Conservation (phyloP, 1,140 invertebrate genomes). For the Pseudobourletiella spinata region DNA sequence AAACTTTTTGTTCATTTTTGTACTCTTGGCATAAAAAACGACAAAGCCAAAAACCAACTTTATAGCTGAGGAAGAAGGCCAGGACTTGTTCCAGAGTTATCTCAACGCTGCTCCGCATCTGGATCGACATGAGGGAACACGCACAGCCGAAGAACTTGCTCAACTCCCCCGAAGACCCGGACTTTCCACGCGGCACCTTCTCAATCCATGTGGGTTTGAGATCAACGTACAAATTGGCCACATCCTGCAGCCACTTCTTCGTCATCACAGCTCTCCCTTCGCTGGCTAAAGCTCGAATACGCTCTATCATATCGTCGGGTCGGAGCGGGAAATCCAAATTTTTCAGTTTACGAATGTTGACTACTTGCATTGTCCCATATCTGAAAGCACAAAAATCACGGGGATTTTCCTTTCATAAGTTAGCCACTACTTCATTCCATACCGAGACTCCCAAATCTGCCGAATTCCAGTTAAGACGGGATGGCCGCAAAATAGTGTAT, state of each 20-base stretch:
- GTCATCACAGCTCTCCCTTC: no score
- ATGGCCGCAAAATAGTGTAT: slow-evolving; percentile 60
- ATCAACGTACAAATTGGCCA: slow-evolving; percentile 61
- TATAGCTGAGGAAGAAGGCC: slow-evolving; percentile 55
- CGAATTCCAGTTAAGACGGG: slow-evolving; percentile 55
- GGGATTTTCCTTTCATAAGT: slow-evolving; percentile 38
- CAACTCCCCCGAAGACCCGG: slow-evolving; percentile 49
- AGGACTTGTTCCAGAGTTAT: slow-evolving; percentile 67
- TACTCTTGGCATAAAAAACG: background rate
- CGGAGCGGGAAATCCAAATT: no score
- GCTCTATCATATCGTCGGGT: no score
- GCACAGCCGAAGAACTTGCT: slow-evolving; percentile 60
- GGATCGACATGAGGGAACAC: slow-evolving; percentile 67
- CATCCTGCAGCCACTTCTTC: slow-evolving; percentile 62
- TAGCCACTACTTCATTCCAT: slow-evolving; percentile 41
- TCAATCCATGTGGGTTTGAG: slow-evolving; percentile 55
- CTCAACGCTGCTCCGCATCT: slow-evolving; percentile 64
- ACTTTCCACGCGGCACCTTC: slow-evolving; percentile 53
- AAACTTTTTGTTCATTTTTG: no score
- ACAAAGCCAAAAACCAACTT: background rate
- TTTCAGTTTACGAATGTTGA: background rate
- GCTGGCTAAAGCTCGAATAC: no score
- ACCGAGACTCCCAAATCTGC: slow-evolving; percentile 55
- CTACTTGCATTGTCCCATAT: background rate
- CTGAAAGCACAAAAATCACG: background rate